Base-by-base conservation (phyloP, 2,797 vertebrate species). In the Enteromius paludinosus region DNA sequence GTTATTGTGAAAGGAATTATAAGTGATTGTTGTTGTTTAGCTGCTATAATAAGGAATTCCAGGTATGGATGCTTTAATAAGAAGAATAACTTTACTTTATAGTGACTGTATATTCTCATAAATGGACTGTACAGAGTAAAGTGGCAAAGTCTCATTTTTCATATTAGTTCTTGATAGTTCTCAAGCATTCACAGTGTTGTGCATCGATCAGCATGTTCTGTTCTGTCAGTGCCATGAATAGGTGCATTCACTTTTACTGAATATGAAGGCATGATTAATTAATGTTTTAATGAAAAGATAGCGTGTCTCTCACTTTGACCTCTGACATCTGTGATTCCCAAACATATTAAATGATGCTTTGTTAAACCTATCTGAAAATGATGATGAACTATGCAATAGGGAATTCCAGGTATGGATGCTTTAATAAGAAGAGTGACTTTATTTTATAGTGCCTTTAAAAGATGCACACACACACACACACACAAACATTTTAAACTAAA, bases 261-360 rank as follows among this genome's bases (percentile, higher is more conserved):
- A n/a, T 35, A 73, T 54, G 30, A 28, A 71, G 20, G 43, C 71
- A 73, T 52, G 49, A 56, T 38, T 54, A 23, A 56, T 73, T 35
- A n/a, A 54, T n/a, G 45, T 10, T 52, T 9, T 33, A 33, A 72
- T 12, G 0, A 7, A 71, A n/a, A n/a, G 49, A 54, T 52, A 52
- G 18, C 20, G 49, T 54, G 23, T 64, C 59, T 62, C 25, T 61
- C 12, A 25, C 65, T 23, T 14, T 68, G 66, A 69, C 20, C 8
- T 4, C 65, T 41, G 65, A 41, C 2, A 4, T 43, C 38, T 23
- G 49, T 54, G 52, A n/a, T 54, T 54, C 20, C 52, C 52, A 10
- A n/a, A 43, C 38, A 25, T 9, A 41, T 43, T 43, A 25, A 14
- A 69, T 69, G 25, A 41, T 25, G n/a, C 66, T 69, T 69, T 17